phyloP scores from a whole-genome alignment of 2,113 vertebrate species.

The Dasyornis broadbenti region DNA sequence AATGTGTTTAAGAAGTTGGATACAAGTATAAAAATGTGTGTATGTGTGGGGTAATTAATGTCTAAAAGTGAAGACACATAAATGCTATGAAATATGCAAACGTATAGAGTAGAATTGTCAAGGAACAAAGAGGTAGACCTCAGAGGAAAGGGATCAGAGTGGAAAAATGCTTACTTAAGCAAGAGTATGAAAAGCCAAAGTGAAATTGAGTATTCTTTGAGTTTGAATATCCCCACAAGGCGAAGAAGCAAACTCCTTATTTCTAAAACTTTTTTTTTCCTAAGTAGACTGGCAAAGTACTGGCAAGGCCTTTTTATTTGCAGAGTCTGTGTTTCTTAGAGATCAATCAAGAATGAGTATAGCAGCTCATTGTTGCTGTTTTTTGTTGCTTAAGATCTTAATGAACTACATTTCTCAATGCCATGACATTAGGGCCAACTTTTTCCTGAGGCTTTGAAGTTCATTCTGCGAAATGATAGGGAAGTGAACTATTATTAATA shows the following conservation, averaged over 20 bases:
- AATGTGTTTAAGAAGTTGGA: background rate
- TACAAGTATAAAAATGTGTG: background rate
- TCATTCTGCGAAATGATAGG: conserved; percentile 1
- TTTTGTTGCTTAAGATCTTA: conserved; percentile 42
- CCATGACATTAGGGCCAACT: background rate
- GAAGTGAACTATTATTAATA: background rate
- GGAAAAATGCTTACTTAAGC: background rate
- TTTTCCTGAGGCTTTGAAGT: conserved; percentile 4
- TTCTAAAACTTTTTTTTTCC: background rate
- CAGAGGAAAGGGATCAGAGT: background rate
- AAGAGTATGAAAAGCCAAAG: background rate
- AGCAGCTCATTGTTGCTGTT: conserved; percentile 55
- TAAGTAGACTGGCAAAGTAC: background rate
- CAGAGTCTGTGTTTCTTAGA: background rate
- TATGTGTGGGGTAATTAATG: background rate
- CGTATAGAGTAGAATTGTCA: background rate
- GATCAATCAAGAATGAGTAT: conserved; percentile 33
- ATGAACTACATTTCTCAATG: conserved; percentile 58
- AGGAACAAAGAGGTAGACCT: background rate
- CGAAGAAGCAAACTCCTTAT: background rate
- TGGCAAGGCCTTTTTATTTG: conserved; percentile 5
- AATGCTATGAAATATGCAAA: background rate
- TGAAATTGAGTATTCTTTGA: background rate
- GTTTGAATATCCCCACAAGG: background rate
- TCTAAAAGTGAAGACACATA: background rate